Base-by-base conservation (phyloP, 2,888 invertebrate species). In the Cylloceria caligata region DNA sequence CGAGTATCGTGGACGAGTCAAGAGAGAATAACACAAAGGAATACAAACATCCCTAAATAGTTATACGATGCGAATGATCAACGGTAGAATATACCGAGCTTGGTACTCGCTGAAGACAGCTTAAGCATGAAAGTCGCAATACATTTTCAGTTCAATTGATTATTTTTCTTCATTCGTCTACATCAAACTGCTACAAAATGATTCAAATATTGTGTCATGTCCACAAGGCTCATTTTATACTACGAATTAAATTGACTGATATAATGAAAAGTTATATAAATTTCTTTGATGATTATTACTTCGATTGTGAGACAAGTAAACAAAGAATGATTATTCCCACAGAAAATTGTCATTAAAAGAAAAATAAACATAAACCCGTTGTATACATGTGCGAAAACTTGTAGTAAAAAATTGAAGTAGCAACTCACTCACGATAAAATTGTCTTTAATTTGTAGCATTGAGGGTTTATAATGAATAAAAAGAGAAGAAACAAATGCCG, bases 1-100 rank as follows among this genome's bases (percentile, higher is more conserved):
- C 60, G 27, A 55, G 21, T 7, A 34, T 19, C 30, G 7, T 60
- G 19, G n/a, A 72, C 39, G 16, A 11, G 57, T 72, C 34, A 19
- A 30, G 16, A 47, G 64, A 34, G 67, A 30, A 34, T 47, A 19
- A 13, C 3, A 30, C 34, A n/a, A 42, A 64, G 24, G 27, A 19
- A 30, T 9, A 16, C 16, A 9, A 65, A 39, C 34, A 36, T 19
- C 49, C 11, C 49, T 21, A 24, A 45, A 45, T 5, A 13, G 16
- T n/a, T n/a, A 5, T 49, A 21, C 49, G 49, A 49, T 4, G 19
- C 47, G 16, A 16, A 19, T 19, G 19, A 49, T 49, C 11, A 21
- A 21, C 9, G 49, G 49, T 2, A 0, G 2, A 45, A 45, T 16
- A 16, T 16, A 16, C 1, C 45, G 16, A 45, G 45, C 16, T 45